Evolutionary conservation across 2,888 invertebrate species (phyloP), one percentile per base, ranked within the genome.

Genomic region (Ashinkailepas kermadecensis): DNA sequence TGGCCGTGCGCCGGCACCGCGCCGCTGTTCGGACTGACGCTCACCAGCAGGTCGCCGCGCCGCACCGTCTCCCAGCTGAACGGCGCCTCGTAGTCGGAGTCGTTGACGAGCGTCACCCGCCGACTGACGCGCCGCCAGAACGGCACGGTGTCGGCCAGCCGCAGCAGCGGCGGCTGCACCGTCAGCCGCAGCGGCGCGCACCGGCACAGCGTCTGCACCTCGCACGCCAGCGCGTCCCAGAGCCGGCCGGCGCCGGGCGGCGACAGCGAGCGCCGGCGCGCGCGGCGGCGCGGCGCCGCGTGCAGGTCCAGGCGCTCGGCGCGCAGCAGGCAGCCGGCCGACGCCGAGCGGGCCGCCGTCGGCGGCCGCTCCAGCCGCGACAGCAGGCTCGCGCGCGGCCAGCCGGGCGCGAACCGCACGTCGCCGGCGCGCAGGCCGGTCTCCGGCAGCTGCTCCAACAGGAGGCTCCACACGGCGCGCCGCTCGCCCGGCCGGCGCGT

Each of bases 1-100:
- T 90, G 89, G 81, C 88, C 87, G 84, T 90, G 90, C 64, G 90
- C 88, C 82, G 90, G 85, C 0, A 90, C 90, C 82, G 90, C 83
- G 84, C 90, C 90, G 82, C 87, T 86, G 0, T 90, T 89, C 25
- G 91, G 83, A 1, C 88, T 89, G 0, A 88, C 87, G 21, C 90
- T 90, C 85, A 90, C 89, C 83, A 91, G 88, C 84, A 90, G 90
- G 90, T 90, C 90, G 12, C 88, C 88, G 0, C 74, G 74, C 8
- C 74, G 18, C 74, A 74, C 21, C 74, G 56, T 74, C 54, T 56
- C 54, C 74, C 74, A 74, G 13, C 8, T 3, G 74, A 74, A 74
- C 56, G 74, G 74, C 56, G 74, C 74, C 74, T 54, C 54, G 74
- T 74, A 21, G 56, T 74, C 74, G 21, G 74, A 74, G 54, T 74